Evolutionary conservation across 2,113 vertebrate species (phyloP), one percentile per base, ranked within the genome.

Genomic region (Dromaius novaehollandiae): DNA sequence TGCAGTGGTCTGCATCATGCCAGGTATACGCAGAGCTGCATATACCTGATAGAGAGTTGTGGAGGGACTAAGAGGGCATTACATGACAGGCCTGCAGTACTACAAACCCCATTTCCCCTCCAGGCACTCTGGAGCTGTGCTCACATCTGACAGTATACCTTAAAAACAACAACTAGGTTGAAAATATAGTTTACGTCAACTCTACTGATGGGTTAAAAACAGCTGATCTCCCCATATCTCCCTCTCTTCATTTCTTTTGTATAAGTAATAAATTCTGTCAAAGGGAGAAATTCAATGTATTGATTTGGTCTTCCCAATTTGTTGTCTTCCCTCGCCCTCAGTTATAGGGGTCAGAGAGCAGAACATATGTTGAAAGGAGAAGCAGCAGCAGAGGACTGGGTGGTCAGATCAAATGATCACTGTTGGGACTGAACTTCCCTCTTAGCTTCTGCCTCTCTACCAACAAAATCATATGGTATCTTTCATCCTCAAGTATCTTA

Each of bases 401-500:
- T 82, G 69, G 80, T 94, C 75, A 85, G 76, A 95, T 93, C 82
- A 81, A 86, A 95, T 46, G 76, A 85, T 86, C 61, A 80, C 78
- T 90, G 22, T 84, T 95, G 85, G 84, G 71, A 92, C 86, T 93
- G 96, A 97, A 90, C 78, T 73, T 42, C 51, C 69, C 77, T 96
- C 93, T 92, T 74, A 96, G 70, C 82, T 73, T 96, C 90, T 96
- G 89, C 89, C 83, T 95, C 89, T 92, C 65, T 93, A 96, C 91
- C 80, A 96, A 77, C 63, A 96, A 88, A 96, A 94, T 92, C 82
- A 64, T 89, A 94, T 79, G 87, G 76, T 87, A 95, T 85, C 63
- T 96, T 97, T 96, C 94, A 96, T 94, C 81, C 78, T 96, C 95
- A 89, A 82, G 95, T 93, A 90, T 77, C 42, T 89, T 74, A 12